Evolutionary conservation across 1,140 invertebrate species (phyloP).

Genomic region (Apolygus lucorum): DNA sequence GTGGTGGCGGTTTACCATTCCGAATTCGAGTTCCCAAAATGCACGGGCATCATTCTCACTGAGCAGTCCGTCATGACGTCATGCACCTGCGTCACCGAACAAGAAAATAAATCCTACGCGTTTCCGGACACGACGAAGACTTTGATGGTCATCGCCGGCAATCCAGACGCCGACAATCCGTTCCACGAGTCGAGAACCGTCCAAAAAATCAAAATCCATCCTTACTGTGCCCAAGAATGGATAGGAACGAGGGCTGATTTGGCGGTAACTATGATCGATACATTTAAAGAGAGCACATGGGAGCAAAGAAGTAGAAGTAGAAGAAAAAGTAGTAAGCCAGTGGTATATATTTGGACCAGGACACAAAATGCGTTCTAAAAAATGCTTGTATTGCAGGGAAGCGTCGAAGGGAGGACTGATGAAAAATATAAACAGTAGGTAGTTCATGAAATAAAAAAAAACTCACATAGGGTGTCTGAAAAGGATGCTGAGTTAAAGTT

Average conservation of each 20-base stretch:
- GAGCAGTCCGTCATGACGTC: background rate
- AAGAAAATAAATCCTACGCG: background rate
- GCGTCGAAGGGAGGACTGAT: too few relatives aligned
- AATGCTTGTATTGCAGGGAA: too few relatives aligned
- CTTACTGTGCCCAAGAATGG: background rate
- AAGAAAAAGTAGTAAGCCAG: too few relatives aligned
- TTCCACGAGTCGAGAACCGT: background rate
- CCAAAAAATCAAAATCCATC: background rate
- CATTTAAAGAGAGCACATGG: too few relatives aligned
- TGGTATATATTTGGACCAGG: too few relatives aligned
- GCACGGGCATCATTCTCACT: background rate
- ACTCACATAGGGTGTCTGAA: too few relatives aligned
- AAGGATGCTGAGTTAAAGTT: too few relatives aligned
- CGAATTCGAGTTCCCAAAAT: background rate
- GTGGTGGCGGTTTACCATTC: background rate
- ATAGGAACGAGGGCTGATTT: background rate
- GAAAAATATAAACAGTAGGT: too few relatives aligned
- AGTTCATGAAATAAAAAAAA: too few relatives aligned
- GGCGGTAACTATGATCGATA: too few relatives aligned
- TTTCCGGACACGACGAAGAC: background rate
- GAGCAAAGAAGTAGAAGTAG: too few relatives aligned
- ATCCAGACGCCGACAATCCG: background rate
- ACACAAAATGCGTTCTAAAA: too few relatives aligned
- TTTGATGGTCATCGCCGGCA: background rate
- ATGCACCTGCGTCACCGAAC: background rate